Conservation (phyloP, 2,113 vertebrate species). For the Chunga burmeisteri region DNA sequence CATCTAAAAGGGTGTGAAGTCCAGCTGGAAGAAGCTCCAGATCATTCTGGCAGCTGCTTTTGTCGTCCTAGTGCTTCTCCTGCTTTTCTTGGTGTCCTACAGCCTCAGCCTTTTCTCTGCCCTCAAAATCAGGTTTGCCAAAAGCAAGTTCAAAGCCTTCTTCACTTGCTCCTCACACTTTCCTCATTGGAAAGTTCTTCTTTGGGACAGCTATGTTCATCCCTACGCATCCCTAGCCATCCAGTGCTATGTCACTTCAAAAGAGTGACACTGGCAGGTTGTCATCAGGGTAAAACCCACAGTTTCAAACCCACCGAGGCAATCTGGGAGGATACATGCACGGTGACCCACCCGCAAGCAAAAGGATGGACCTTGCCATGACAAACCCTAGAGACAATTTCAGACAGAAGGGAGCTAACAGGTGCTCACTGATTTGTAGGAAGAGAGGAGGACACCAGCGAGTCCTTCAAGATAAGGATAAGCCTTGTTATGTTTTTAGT, state of each 20-base stretch:
- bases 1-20: neutral
- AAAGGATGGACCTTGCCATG: neutral
- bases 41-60: neutral
- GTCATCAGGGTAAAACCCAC: neutral
- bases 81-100: neutral
- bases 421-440: neutral
- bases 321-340: fast-evolving
- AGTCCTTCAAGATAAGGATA: neutral
- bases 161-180: neutral
- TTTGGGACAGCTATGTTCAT: neutral
- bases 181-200: neutral
- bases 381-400: neutral
- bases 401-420: neutral
- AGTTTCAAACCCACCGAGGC: fast-evolving
- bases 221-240: neutral
- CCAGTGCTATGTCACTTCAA: neutral
- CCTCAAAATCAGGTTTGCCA: neutral
- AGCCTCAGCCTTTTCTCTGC: neutral
- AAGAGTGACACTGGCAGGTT: neutral
- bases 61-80: neutral
- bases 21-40: neutral
- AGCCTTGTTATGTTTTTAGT: neutral
- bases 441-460: neutral
- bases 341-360: neutral
- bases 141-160: neutral